Percentiles rank a stretch among this genome's conserved stretches.
Evolutionary conservation across 2,888 invertebrate species (phyloP).

Genomic region (Chloroclysta siterata): DNA sequence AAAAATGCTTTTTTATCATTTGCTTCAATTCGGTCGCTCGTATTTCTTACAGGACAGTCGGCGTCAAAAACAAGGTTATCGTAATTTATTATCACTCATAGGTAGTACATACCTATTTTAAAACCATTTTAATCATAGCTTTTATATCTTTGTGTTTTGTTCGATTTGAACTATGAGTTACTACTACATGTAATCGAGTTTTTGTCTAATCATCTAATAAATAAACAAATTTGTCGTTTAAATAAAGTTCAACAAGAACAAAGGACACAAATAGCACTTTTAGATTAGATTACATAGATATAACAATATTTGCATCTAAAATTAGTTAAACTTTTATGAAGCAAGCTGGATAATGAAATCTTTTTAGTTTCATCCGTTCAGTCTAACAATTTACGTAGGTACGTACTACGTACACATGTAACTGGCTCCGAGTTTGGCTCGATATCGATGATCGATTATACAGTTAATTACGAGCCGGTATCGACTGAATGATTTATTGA

Average conservation of each 20-base stretch:
- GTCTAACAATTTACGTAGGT: constrained; percentile 3
- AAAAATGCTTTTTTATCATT: constrained; percentile 47
- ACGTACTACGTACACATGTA: constrained; percentile 5
- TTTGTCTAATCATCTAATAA: too few relatives aligned
- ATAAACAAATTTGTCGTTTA: too few relatives aligned
- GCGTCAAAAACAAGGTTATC: constrained; percentile 6
- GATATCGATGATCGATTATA: constrained; percentile 72
- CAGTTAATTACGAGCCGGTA: constrained; percentile 73
- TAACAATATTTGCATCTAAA: too few relatives aligned
- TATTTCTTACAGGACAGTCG: constrained; percentile 29
- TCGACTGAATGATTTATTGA: constrained; percentile 78
- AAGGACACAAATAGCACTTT: too few relatives aligned
- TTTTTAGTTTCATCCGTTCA: constrained; percentile 1
- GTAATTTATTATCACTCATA: constrained; percentile 24
- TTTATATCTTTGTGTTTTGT: background rate
- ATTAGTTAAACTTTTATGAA: too few relatives aligned
- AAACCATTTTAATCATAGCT: background rate
- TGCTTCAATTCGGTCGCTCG: constrained; percentile 23
- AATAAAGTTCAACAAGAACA: too few relatives aligned
- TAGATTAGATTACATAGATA: too few relatives aligned
- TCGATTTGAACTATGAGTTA: too few relatives aligned
- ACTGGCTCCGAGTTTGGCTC: constrained; percentile 20
- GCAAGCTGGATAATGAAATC: too few relatives aligned
- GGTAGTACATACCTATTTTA: too few relatives aligned
- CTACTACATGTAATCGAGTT: too few relatives aligned